phyloP scores from a whole-genome alignment of 2,888 invertebrate species.

The Tinea semifulvella region DNA sequence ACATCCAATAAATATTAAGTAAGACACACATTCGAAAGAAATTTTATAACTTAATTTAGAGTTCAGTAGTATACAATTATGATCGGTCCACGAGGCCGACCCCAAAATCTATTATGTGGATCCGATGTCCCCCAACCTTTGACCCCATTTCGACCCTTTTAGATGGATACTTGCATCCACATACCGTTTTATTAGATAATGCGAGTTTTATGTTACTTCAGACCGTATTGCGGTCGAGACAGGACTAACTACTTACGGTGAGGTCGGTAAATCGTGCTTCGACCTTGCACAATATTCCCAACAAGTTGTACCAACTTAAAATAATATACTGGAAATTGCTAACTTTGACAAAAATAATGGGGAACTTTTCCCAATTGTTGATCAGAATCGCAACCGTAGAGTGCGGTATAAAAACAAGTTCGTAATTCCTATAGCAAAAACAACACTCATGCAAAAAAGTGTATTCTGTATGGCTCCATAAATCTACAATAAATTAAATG shows the following conservation, averaged over 20 bases:
- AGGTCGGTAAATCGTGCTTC: no score
- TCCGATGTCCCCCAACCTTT: slow-evolving; percentile 35
- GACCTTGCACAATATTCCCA: no score
- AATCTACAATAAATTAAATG: no score
- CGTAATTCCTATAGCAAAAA: no score
- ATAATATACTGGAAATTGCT: no score
- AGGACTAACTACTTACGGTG: slow-evolving; percentile 9
- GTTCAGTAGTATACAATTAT: slow-evolving; percentile 39
- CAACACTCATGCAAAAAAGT: no score
- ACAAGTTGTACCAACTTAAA: no score
- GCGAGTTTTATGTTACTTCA: slow-evolving; percentile 27
- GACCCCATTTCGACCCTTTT: slow-evolving; percentile 46
- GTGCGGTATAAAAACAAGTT: no score
- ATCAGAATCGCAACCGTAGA: no score
- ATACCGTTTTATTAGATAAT: slow-evolving; percentile 41
- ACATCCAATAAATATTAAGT: not conserved
- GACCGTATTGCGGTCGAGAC: slow-evolving; percentile 2
- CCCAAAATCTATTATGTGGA: slow-evolving; percentile 34
- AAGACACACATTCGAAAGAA: not conserved
- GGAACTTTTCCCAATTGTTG: no score
- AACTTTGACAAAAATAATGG: no score
- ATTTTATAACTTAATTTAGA: slow-evolving; percentile 31
- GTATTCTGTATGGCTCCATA: no score
- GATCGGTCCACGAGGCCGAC: slow-evolving; percentile 39
- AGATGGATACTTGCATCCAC: slow-evolving; percentile 38